Percentiles rank a stretch among this genome's conserved stretches.
These are phyloP conservation scores for Archocentrus centrarchus DNA, from an alignment of 2,113 vertebrate species.

Conservation along the genomic window DNA sequence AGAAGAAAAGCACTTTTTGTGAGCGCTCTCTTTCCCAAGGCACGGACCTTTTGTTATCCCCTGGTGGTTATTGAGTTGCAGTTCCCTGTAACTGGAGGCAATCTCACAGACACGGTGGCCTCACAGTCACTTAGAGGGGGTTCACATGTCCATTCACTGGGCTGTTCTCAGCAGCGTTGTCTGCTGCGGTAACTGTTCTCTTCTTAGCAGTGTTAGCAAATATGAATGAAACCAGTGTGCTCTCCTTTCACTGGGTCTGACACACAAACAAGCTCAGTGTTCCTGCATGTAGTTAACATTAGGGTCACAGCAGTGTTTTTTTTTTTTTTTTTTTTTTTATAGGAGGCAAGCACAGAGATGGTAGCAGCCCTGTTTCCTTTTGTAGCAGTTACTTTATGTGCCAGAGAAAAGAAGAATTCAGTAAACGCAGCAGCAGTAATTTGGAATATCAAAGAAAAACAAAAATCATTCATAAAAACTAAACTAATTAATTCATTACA, in stretches of 20 bases:
- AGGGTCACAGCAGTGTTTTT: not conserved
- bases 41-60: constrained; percentile 35
- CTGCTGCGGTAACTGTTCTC: constrained; percentile 33
- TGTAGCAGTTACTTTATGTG: not conserved
- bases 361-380: not conserved
- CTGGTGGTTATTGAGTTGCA: constrained; percentile 40
- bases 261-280: not conserved
- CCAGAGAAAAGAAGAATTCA: not conserved
- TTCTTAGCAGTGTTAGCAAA: constrained; percentile 22
- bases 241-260: not conserved
- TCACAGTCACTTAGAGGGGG: constrained; percentile 53
- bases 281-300: constrained; percentile 21
- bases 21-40: not conserved
- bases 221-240: constrained; percentile 25
- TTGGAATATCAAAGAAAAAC: not conserved
- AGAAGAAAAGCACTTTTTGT: constrained; percentile 3
- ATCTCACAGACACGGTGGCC: constrained; percentile 42
- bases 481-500: not conserved
- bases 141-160: constrained; percentile 54
- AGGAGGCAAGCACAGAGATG: not conserved
- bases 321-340: not conserved
- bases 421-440: not conserved
- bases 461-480: not conserved
- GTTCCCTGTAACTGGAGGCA: constrained; percentile 52
- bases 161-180: constrained; percentile 31